phyloP scores from a whole-genome alignment of 2,888 invertebrate genomes.

The Oscheius sp. region DNA sequence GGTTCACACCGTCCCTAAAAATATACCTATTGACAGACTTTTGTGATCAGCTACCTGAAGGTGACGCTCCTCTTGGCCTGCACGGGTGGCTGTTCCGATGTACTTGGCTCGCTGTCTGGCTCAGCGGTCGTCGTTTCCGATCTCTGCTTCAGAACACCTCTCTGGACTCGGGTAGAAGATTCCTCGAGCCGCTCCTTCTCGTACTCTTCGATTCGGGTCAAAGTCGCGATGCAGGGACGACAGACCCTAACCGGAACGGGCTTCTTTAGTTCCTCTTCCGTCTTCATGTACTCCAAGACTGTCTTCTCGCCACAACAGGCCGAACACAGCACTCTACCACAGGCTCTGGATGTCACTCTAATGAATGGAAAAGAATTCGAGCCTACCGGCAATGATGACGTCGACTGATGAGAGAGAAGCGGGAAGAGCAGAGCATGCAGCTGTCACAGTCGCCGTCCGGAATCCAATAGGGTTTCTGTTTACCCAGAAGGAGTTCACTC shows the following conservation, averaged over 20 bases:
- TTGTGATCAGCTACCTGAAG: conserved; percentile 35
- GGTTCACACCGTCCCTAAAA: conserved; percentile 65
- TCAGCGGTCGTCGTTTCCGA: conserved; percentile 1
- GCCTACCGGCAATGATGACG: conserved; percentile 77
- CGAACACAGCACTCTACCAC: conserved; percentile 64
- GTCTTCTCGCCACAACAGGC: conserved; percentile 53
- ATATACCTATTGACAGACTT: background rate
- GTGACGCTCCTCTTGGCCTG: conserved; percentile 40
- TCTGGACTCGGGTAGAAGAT: background rate
- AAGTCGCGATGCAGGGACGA: conserved; percentile 63
- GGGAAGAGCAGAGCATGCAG: conserved; percentile 86
- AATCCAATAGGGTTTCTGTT: conserved; percentile 86
- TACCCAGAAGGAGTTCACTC: conserved; percentile 69
- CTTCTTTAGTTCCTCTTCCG: conserved; percentile 49
- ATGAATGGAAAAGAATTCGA: background rate
- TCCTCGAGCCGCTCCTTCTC: conserved; percentile 46
- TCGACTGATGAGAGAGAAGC: conserved; percentile 79
- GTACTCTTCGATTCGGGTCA: conserved; percentile 64
- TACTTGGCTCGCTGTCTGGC: background rate
- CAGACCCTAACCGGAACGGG: conserved; percentile 56
- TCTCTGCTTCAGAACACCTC: conserved; percentile 31
- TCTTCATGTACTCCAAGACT: conserved; percentile 50
- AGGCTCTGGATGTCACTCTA: conserved; percentile 47
- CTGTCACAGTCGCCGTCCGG: conserved; percentile 85
- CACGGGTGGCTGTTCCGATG: background rate